A percentile compares a stretch with the other conserved stretches of the same genome.
Evolutionary conservation across 2,888 invertebrate species (phyloP).

Genomic region (Agrotis puta): DNA sequence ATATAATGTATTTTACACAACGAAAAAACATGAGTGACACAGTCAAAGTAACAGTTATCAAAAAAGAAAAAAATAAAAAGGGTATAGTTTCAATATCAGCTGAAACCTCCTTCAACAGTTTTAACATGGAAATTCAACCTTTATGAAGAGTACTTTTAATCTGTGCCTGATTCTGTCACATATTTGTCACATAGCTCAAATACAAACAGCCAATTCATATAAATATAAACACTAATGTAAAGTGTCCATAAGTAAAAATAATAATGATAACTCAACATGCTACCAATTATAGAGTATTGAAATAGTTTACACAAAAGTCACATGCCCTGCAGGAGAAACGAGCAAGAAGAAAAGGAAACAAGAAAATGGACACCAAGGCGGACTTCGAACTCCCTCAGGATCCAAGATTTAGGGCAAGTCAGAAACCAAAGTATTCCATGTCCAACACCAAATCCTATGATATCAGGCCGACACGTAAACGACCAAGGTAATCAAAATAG

Average conservation of each 20-base stretch:
- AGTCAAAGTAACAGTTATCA: too few relatives aligned
- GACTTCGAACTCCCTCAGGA: background rate
- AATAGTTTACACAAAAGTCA: constrained; percentile 7
- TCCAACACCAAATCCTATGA: background rate
- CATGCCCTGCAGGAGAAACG: constrained; percentile 28
- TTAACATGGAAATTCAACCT: background rate
- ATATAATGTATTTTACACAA: too few relatives aligned
- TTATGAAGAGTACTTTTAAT: background rate
- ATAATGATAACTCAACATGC: constrained; percentile 12
- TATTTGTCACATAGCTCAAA: constrained; percentile 14
- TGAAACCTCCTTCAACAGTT: too few relatives aligned
- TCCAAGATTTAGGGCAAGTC: constrained; percentile 16
- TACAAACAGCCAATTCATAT: background rate
- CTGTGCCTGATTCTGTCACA: constrained; percentile 25
- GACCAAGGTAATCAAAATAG: constrained; percentile 8
- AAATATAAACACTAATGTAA: background rate
- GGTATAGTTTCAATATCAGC: too few relatives aligned
- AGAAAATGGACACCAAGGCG: constrained; percentile 4
- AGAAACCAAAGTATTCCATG: background rate
- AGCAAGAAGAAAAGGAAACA: background rate
- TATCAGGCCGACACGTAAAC: background rate
- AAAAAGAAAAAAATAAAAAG: too few relatives aligned
- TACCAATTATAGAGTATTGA: background rate
- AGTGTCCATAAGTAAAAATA: constrained; percentile 16
- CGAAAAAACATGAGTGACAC: too few relatives aligned